phyloP scores from a whole-genome alignment of 23 tunicate genomes.

The Ascidia mentula region DNA sequence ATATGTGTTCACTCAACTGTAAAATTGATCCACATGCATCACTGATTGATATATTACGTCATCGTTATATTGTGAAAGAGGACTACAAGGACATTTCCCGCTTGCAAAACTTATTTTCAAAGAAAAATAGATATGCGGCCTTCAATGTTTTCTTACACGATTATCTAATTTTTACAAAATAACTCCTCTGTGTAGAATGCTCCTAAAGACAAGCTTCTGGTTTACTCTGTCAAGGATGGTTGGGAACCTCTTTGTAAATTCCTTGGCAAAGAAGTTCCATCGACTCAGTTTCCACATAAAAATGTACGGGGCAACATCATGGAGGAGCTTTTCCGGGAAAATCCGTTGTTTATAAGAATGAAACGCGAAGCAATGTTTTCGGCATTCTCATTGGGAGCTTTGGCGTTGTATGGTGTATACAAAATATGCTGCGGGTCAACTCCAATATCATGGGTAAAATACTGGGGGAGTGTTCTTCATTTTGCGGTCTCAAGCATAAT shows the following conservation, averaged over 20 bases:
- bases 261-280: neutral
- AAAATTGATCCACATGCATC: too few relatives aligned
- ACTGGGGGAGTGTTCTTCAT: neutral
- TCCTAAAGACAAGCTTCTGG: conserved; percentile 2
- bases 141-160: too few relatives aligned
- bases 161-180: too few relatives aligned
- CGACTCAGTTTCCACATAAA: neutral
- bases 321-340: neutral
- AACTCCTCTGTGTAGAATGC: neutral
- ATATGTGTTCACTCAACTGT: too few relatives aligned
- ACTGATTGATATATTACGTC: too few relatives aligned
- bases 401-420: neutral
- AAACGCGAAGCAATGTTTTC: neutral
- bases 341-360: neutral
- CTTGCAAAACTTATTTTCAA: too few relatives aligned
- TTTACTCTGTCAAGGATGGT: neutral
- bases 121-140: too few relatives aligned
- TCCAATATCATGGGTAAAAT: neutral
- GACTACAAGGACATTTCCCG: too few relatives aligned
- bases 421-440: neutral
- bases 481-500: neutral
- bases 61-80: too few relatives aligned
- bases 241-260: neutral
- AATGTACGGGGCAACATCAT: neutral
- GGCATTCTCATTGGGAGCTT: neutral